Base-by-base conservation (phyloP, 2,888 invertebrate species). In the Microdon myrmicae region DNA sequence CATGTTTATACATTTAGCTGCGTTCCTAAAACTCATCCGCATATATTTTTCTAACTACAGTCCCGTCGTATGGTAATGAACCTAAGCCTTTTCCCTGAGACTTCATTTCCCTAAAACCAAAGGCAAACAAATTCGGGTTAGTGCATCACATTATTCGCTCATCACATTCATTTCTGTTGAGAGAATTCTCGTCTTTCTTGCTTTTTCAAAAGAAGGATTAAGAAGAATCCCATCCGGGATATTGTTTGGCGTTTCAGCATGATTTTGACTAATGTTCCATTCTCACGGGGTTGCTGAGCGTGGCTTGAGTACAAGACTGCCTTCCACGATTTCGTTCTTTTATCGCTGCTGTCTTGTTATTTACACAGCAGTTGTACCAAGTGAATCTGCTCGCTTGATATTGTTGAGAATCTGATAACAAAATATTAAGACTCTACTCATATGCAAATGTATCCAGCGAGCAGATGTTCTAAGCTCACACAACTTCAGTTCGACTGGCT, bases 381-480 rank as follows among this genome's bases (percentile, higher is more conserved):
- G 37, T 19, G 29, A 29, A 13, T 49, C 25, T 19, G n/a, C n/a
- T n/a, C n/a, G n/a, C n/a, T n/a, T n/a, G n/a, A n/a, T n/a, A n/a
- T n/a, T n/a, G n/a, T n/a, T n/a, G n/a, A n/a, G n/a, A n/a, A n/a
- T n/a, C n/a, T n/a, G n/a, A n/a, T n/a, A n/a, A n/a, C n/a, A n/a
- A n/a, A n/a, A 19, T 3, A 5, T 6, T n/a, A 58, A 32, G 49
- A 45, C 41, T 47, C 45, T 19, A 43, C 41, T 58, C 38, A 37
- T 64, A 64, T 64, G 64, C 51, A 64, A 64, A 64, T 64, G 10
- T 43, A 16, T 12, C 10, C 6, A 17, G 28, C n/a, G n/a, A 37
- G 64, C 64, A 64, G 64, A 64, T 64, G 64, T 64, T 41, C 13
- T n/a, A n/a, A n/a, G n/a, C n/a, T n/a, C n/a, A n/a, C n/a, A n/a